Base-by-base conservation (phyloP, 2,888 invertebrate species). In the Coelinius sp. region DNA sequence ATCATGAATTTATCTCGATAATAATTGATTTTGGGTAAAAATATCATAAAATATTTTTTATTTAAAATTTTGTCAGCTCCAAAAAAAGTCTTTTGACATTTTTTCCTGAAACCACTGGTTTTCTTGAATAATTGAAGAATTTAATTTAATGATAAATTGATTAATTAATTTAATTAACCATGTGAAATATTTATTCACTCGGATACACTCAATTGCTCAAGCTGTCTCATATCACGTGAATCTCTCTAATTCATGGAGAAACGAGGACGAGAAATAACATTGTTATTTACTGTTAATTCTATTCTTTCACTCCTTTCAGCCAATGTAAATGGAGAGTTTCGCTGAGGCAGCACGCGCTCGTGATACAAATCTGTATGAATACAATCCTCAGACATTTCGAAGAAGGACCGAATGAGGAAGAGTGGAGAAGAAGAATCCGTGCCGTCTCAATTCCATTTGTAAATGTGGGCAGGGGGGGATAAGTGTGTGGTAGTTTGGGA, bases 351-450 rank as follows among this genome's bases (percentile, higher is more conserved):
- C 59, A 59, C 31, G 59, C 35, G 59, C 59, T 17, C 12, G 59
- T 59, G 59, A 59, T 59, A 59, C 59, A 31, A 31, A 59, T 59
- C 59, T 31, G 59, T 59, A 20, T 31, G 35, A 59, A 31, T 31
- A 59, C 31, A 59, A 59, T 59, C 59, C 35, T 22, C 20, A 31
- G 35, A 59, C 25, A 31, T 20, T 59, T 59, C 59, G 59, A 59
- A 35, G 59, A 59, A 59, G 59, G 59, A 59, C 59, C 59, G 59
- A 59, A 59, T 35, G 59, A 59, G 59, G 59, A 59, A 59, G 59
- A 49, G 56, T 14, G n/a, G 27, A 25, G 35, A n/a, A 59, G 59
- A 59, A 59, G 59, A 59, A 59, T 59, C 59, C 35, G 59, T 59
- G 59, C 35, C 59, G 35, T 59, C 59, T 59, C 59, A 59, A 59